Base-by-base conservation (phyloP, 53 echinoderm and acorn worm species). In the Antedon mediterranea region DNA sequence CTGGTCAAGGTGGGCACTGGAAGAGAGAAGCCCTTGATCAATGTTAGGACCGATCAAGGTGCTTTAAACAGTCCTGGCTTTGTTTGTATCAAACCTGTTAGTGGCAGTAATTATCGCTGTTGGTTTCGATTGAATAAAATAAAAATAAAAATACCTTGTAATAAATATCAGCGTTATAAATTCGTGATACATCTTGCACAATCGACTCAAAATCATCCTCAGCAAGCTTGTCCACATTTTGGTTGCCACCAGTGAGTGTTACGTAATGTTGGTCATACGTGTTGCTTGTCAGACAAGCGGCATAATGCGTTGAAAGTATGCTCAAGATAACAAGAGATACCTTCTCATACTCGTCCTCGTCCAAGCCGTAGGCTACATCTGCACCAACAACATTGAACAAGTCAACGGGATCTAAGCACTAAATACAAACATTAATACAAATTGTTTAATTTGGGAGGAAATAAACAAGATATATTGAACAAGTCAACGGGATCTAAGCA, bases 181-280 rank as follows among this genome's bases (percentile, higher is more conserved):
- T 72, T 26, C 20, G 41, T 14, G 42, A 15, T 34, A 93, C 72
- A 0, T 57, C 42, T 31, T 83, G 70, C 28, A 93, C 37, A 27
- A 90, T 84, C 6, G 11, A 42, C 33, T 90, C 90, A 5, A 93
- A 71, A 30, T 90, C 93, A 4, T 82, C 81, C 34, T 90, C 90
- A 0, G 89, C 15, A 29, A 89, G 32, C 3, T 73, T 73, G 29
- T n/a, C 31, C 71, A 43, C 28, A 32, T 32, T 32, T 23, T 4
- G 31, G 30, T 73, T 43, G 23, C 37, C 33, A 5, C 32, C 43
- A 8, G 30, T 71, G 23, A 13, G 13, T 1, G 32, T 29, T 14
- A 23, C 11, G 31, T 73, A 32, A 20, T 73, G 31, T 11, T 31
- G 31, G 6, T 73, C 31, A 20, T 28, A 73, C 3, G 31, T 73